Evolutionary conservation across 2,888 invertebrate genomes (phyloP).

Genomic region (Notodonta ziczac): DNA sequence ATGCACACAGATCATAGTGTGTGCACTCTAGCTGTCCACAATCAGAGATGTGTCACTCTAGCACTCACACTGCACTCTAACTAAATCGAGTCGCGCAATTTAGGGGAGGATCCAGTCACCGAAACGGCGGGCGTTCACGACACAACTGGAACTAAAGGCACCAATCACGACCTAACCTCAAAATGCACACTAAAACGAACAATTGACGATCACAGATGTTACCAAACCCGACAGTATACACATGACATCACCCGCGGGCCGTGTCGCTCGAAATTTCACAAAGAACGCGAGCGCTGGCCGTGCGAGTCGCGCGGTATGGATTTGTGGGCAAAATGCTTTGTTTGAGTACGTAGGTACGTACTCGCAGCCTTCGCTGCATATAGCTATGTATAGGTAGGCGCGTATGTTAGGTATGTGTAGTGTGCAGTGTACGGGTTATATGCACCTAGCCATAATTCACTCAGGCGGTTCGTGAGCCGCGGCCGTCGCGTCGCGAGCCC

Average conservation of each 20-base stretch:
- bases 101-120: constrained; percentile 22
- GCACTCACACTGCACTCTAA: constrained; percentile 49
- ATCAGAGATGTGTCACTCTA: constrained; percentile 47
- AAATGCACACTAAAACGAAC: constrained; percentile 69
- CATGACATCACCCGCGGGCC: constrained; percentile 66
- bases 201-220: constrained; percentile 76
- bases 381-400: constrained; percentile 67
- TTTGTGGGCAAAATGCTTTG: constrained; percentile 81
- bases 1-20: constrained; percentile 35
- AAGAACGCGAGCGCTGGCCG: constrained; percentile 64
- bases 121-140: constrained; percentile 26
- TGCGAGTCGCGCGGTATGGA: constrained; percentile 64
- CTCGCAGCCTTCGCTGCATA: constrained; percentile 78
- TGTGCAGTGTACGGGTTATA: constrained; percentile 62
- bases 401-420: constrained; percentile 62
- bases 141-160: constrained; percentile 45
- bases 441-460: constrained; percentile 75
- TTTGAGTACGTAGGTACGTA: constrained; percentile 77
- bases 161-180: constrained; percentile 79
- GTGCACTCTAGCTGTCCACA: constrained; percentile 46
- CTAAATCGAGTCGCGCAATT: constrained; percentile 14
- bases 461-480: constrained; percentile 56
- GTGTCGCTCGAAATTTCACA: constrained; percentile 60
- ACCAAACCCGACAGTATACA: constrained; percentile 56
- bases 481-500: constrained; percentile 52